A percentile compares a stretch with the other conserved stretches of the same genome.
These are phyloP conservation scores for Peribatodes rhomboidaria DNA, from an alignment of 2,888 invertebrate species.

Conservation along the genomic window DNA sequence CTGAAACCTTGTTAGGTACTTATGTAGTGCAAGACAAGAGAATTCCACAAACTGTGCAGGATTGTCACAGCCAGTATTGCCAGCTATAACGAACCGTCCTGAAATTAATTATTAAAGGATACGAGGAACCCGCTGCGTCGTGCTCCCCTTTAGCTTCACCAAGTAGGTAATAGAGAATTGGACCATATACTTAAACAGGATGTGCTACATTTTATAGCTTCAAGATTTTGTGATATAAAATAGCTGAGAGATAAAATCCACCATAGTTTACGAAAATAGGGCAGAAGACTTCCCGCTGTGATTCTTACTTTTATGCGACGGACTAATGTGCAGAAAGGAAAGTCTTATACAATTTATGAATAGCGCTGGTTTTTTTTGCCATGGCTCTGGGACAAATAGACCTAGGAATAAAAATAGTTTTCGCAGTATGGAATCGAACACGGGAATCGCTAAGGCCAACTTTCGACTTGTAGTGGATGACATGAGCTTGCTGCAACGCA, in stretches of 20 bases:
- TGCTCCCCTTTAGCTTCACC: slow-evolving; percentile 35
- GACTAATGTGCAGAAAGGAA: slow-evolving; percentile 14
- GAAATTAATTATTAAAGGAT: slow-evolving; percentile 48
- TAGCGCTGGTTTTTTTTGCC: not conserved
- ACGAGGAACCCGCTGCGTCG: slow-evolving; percentile 37
- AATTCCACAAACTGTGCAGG: slow-evolving; percentile 28
- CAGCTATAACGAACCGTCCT: slow-evolving; percentile 42
- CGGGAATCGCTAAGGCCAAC: slow-evolving; percentile 19
- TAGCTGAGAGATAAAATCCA: slow-evolving; percentile 11
- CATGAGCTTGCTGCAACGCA: slow-evolving; percentile 26
- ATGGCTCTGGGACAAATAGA: not conserved
- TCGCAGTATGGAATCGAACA: slow-evolving; percentile 7
- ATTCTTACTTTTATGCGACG: slow-evolving; percentile 23
- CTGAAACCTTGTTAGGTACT: slow-evolving; percentile 28
- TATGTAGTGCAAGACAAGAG: slow-evolving; percentile 31
- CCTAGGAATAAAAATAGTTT: not conserved
- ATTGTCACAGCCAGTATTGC: slow-evolving; percentile 39
- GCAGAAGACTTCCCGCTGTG: slow-evolving; percentile 17
- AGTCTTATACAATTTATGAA: slow-evolving; percentile 4
- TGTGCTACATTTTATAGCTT: slow-evolving; percentile 17
- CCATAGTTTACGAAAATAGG: slow-evolving; percentile 24
- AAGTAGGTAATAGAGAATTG: slow-evolving; percentile 38
- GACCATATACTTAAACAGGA: slow-evolving; percentile 30
- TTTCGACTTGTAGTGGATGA: slow-evolving; percentile 28
- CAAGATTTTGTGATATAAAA: slow-evolving; percentile 17